Percentiles rank a stretch among this genome's conserved stretches.
phyloP scores from a whole-genome alignment of 2,113 vertebrate species.

The Chloropsis hardwickii region DNA sequence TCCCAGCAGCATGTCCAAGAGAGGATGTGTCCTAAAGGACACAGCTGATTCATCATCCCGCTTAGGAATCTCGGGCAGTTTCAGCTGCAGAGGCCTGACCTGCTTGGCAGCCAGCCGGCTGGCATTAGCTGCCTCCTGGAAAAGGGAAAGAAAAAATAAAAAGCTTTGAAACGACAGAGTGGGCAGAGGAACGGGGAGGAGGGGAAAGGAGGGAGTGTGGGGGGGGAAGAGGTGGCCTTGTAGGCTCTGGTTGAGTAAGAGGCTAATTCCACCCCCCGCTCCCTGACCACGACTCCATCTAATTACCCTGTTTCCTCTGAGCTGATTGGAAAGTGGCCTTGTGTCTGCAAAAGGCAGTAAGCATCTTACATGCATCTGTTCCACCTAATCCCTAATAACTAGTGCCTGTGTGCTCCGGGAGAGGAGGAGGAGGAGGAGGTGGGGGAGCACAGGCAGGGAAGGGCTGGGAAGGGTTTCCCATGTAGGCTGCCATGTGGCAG shows the following conservation, averaged over 20 bases:
- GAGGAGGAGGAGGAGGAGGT: not conserved
- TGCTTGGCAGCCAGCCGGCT: constrained; percentile 11
- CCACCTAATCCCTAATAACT: constrained; percentile 67
- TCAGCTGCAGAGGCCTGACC: constrained; percentile 28
- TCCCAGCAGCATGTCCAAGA: not conserved
- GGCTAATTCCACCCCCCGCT: constrained; percentile 9
- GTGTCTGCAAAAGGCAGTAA: constrained; percentile 69
- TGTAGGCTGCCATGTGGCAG: not conserved
- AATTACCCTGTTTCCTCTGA: constrained; percentile 64
- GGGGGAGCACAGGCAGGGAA: not conserved
- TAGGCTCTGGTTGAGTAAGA: not conserved
- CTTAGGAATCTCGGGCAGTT: not conserved
- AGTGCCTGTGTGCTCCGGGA: constrained; percentile 38
- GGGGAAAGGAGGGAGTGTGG: not conserved
- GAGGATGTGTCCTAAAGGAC: not conserved
- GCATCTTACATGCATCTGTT: constrained; percentile 73
- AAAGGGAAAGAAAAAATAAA: not conserved
- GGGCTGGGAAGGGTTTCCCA: not conserved
- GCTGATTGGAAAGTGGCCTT: constrained; percentile 68
- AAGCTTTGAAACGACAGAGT: not conserved
- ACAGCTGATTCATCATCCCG: not conserved
- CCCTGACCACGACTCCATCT: constrained; percentile 26
- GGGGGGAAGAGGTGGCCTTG: not conserved
- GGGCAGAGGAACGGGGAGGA: not conserved
- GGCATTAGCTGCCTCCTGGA: constrained; percentile 25